Conservation (phyloP, 1,140 invertebrate genomes). For the Theocolax elegans region DNA sequence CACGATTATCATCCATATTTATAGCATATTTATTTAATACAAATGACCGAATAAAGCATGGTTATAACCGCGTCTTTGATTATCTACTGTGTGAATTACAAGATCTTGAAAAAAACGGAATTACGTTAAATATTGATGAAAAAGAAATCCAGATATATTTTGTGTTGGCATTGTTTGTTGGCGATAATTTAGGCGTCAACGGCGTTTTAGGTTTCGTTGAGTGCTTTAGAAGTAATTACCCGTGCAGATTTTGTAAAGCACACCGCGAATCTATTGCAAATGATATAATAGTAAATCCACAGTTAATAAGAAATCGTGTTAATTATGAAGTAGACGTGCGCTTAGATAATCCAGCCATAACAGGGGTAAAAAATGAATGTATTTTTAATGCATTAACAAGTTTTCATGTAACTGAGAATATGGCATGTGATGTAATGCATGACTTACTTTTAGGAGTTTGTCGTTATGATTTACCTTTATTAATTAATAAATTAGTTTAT, state of each 20-base stretch:
- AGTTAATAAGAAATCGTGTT: not conserved
- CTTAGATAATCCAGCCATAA: not conserved
- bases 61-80: constrained; percentile 39
- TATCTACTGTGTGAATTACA: constrained; percentile 37
- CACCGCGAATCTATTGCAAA: not conserved
- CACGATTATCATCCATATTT: constrained; percentile 44
- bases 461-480: not conserved
- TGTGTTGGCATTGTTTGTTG: constrained; percentile 42
- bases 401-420: not conserved
- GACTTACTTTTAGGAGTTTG: not conserved
- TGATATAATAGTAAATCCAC: not conserved
- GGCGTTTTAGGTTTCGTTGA: constrained; percentile 46
- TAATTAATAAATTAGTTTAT: not conserved
- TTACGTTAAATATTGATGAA: constrained; percentile 39
- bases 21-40: constrained; percentile 40
- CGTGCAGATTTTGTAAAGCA: constrained; percentile 46
- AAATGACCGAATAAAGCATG: constrained; percentile 28
- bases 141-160: constrained; percentile 42
- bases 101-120: constrained; percentile 41
- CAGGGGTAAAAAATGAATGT: not conserved
- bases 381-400: not conserved
- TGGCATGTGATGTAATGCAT: not conserved
- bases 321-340: not conserved
- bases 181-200: constrained; percentile 47
- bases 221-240: constrained; percentile 44